Conservation (phyloP, 1,140 invertebrate genomes). For the Oncopeltus fasciatus region DNA sequence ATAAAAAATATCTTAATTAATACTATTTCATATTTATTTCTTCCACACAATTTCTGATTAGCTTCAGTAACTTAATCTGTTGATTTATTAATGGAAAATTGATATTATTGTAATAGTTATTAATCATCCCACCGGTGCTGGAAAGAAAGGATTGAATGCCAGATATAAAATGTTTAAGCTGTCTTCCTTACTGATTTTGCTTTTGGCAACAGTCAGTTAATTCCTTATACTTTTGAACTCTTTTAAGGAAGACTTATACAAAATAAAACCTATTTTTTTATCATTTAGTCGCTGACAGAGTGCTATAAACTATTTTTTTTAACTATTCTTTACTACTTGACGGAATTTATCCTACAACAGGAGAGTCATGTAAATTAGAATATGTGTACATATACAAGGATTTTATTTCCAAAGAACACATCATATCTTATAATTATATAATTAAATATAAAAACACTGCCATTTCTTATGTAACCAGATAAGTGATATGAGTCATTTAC, state of each 20-base stretch:
- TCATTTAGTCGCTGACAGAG: neutral
- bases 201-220: neutral
- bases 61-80: too few species aligned
- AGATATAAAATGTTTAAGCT: neutral
- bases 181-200: neutral
- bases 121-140: too few species aligned
- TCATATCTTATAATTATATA: neutral
- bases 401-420: conserved; percentile 1
- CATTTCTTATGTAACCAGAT: neutral
- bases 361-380: conserved; percentile 3
- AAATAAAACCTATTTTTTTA: conserved; percentile 5
- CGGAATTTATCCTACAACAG: conserved; percentile 1
- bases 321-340: neutral
- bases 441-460: conserved; percentile 2
- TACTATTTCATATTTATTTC: too few species aligned
- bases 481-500: neutral
- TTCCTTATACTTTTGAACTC: neutral
- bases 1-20: too few species aligned
- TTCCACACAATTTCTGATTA: too few species aligned
- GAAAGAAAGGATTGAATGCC: neutral
- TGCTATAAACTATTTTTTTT: conserved; percentile 1
- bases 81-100: too few species aligned
- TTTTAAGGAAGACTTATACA: neutral
- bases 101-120: too few species aligned
- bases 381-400: neutral